Evolutionary conservation across 1,140 invertebrate species (phyloP), one percentile per base, ranked within the genome.

Genomic region (Brachionus calyciflorus): DNA sequence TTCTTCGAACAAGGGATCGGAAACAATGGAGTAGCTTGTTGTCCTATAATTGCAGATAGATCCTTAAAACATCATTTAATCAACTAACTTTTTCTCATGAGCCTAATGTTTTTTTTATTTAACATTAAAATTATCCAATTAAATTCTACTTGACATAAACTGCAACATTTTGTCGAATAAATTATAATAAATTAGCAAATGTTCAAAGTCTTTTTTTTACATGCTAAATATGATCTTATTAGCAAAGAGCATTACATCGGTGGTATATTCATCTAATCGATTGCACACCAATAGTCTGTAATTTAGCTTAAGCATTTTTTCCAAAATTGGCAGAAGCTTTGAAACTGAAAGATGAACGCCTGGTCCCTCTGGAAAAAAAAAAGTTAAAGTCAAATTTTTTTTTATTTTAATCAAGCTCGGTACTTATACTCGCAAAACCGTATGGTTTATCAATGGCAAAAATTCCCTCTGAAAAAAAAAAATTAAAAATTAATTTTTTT

Each of bases 201-300:
- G 40, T 41, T 41, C 14, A 41, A 41, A 7, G 14, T 41, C 5
- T 41, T 41, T 41, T 41, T 41, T 41, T 14, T 41, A 41, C 14
- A 41, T 41, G 40, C 40, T 41, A 41, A 41, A 41, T 41, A 7
- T 41, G 40, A n/a, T n/a, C n/a, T n/a, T n/a, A n/a, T n/a, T n/a
- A n/a, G 83, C 83, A 19, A 85, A 78, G 2, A 85, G 77, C 78
- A 85, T 82, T 69, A 84, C 80, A 0, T 88, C 88, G 57, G 87
- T 87, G 1, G 87, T 86, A 63, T 87, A 84, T 78, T 85, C 85
- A 78, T 88, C 87, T 40, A 89, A 81, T 57, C 87, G 80, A 79
- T 89, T 88, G 5, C 88, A 82, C 12, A 86, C 81, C 78, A 85
- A 83, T 1, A 88, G 81, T 14, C 49, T 26, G 40, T 49, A 73